phyloP scores from a whole-genome alignment of 1,140 invertebrate genomes.

The Tenebrio molitor region DNA sequence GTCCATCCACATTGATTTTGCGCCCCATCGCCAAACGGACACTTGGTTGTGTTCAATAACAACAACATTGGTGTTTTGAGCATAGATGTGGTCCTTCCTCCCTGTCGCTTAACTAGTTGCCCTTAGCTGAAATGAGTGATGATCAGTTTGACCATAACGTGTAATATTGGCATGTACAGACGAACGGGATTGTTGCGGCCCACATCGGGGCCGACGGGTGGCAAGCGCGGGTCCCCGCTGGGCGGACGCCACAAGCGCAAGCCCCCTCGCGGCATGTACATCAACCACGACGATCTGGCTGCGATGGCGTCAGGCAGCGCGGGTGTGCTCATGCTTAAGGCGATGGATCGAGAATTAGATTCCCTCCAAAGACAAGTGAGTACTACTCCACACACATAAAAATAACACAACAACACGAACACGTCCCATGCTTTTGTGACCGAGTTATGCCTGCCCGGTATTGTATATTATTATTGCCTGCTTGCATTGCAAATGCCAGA shows the following conservation, averaged over 20 bases:
- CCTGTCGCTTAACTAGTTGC: constrained; percentile 24
- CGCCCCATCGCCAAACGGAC: not conserved
- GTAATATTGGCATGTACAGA: constrained; percentile 67
- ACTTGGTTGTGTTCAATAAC: not conserved
- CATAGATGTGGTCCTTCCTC: constrained; percentile 13
- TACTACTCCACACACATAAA: constrained; percentile 56
- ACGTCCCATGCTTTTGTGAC: constrained; percentile 33
- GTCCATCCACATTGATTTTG: constrained; percentile 16
- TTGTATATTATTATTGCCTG: not conserved
- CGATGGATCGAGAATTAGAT: constrained; percentile 93
- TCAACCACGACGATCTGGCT: constrained; percentile 95
- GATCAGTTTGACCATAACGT: constrained; percentile 27
- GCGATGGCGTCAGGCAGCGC: constrained; percentile 82
- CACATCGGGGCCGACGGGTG: constrained; percentile 73
- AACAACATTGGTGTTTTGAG: not conserved
- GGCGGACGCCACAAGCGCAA: constrained; percentile 89
- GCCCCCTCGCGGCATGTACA: constrained; percentile 95
- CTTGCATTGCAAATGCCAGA: constrained; percentile 38
- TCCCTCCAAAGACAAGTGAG: constrained; percentile 95
- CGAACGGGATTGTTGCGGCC: constrained; percentile 83
- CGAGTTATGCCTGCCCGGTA: constrained; percentile 25
- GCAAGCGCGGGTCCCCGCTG: constrained; percentile 69
- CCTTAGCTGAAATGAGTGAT: constrained; percentile 12
- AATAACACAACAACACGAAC: constrained; percentile 21
- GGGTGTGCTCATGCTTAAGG: constrained; percentile 81